Base-by-base conservation (phyloP, 1,140 invertebrate species). In the Dufourea novaeangliae region DNA sequence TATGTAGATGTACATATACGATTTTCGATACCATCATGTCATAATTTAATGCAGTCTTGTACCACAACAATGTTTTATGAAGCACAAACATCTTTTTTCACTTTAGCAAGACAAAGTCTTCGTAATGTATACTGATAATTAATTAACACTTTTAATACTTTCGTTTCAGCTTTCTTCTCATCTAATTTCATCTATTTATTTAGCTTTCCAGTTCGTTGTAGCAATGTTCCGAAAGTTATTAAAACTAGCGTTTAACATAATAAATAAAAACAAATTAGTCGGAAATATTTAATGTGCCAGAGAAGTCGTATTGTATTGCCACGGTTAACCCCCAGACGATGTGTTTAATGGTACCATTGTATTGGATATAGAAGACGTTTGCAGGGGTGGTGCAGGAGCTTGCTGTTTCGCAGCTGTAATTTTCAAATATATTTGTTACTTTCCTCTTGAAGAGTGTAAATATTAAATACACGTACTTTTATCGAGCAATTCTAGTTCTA, bases 361-460 rank as follows among this genome's bases (percentile, higher is more conserved):
- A 73, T 82, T 88, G 25, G 89, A 84, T 64, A 80, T 86, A 76
- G 90, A 86, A 69, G 88, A 85, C 29, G 88, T 74, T 80, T 89
- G 88, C 54, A 83, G 79, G 34, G 91, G 91, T 73, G 91, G 91
- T 74, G 88, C 86, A 68, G 91, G 91, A 78, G 91, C 91, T 81
- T 91, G 91, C 83, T 92, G 91, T 67, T 92, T 92, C 62, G 90
- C 89, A 61, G 88, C 90, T 91, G 90, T 76, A 90, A 91, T 88
- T 87, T 90, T 85, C 61, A 85, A 89, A 66, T 50, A 66, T 32
- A 59, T 68, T n/a, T 17, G 79, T 85, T 86, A 87, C 56, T 80
- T 73, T 39, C 8, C 7, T 46, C n/a, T 57, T 10, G 8, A 68
- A 7, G 34, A 56, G 14, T 8, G 3, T 57, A 52, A 44, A 68